These are phyloP conservation scores for Atractosteus spatula DNA, from an alignment of 2,113 vertebrate species.

Conservation along the genomic window DNA sequence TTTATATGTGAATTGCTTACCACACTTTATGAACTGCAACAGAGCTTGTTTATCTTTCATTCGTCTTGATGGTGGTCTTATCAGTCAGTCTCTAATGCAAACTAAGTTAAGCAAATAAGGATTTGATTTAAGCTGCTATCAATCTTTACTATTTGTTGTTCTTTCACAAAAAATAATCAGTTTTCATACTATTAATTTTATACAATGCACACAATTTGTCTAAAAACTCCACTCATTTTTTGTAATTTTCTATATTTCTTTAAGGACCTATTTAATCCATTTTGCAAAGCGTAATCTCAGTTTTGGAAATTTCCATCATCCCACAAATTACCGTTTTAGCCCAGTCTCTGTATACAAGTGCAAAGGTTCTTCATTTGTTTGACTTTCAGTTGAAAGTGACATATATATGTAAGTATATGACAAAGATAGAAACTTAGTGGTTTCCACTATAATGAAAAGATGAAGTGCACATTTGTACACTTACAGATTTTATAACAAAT, in stretches of 20 bases:
- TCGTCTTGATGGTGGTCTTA: no score
- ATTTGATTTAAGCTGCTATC: no score
- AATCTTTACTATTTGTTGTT: no score
- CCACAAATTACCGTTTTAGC: conserved; percentile 1
- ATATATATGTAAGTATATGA: background rate
- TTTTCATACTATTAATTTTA: no score
- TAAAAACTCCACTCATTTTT: conserved; percentile 11
- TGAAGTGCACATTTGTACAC: background rate
- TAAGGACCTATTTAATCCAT: conserved; percentile 16
- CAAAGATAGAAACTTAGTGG: conserved; percentile 18
- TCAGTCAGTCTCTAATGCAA: no score
- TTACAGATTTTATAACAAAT: background rate
- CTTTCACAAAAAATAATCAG: no score
- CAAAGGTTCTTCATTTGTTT: conserved; percentile 3
- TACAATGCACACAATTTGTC: background rate
- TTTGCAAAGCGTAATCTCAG: conserved; percentile 19
- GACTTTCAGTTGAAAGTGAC: conserved; percentile 5
- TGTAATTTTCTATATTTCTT: conserved; percentile 17
- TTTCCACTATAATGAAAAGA: background rate
- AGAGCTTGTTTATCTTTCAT: no score
- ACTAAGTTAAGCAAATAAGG: no score
- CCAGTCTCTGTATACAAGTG: background rate
- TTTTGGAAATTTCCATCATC: conserved; percentile 19
- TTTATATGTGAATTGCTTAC: no score
- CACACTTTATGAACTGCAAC: no score